Conservation (phyloP, 2,113 vertebrate genomes). For the Anguilla japonica region DNA sequence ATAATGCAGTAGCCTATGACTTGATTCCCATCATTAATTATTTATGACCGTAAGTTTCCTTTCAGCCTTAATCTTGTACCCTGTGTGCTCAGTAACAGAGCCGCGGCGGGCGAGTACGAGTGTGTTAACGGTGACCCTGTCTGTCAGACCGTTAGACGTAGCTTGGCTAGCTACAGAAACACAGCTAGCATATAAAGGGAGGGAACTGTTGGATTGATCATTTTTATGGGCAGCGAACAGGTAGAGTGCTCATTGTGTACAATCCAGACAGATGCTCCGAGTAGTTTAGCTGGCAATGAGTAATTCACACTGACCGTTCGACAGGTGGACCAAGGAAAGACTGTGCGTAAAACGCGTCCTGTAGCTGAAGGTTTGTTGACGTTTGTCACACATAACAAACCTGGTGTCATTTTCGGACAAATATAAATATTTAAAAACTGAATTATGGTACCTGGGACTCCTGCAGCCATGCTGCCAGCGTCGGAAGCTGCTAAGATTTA, state of each 20-base stretch:
- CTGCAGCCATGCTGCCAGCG: conserved; percentile 87
- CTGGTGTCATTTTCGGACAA: background rate
- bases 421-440: conserved; percentile 14
- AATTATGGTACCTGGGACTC: conserved; percentile 72
- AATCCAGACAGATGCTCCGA: conserved; percentile 1
- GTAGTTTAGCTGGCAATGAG: background rate
- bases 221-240: background rate
- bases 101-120: background rate
- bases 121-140: background rate
- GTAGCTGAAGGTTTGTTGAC: background rate
- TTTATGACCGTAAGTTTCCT: conserved; percentile 1
- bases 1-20: background rate
- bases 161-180: background rate
- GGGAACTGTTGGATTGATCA: too few relatives aligned
- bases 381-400: background rate
- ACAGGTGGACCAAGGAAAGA: background rate
- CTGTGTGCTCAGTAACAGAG: conserved; percentile 4
- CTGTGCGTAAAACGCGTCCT: background rate
- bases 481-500: conserved; percentile 97
- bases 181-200: background rate
- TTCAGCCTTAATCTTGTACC: background rate
- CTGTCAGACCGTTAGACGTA: background rate
- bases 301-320: background rate
- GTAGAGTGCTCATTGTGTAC: background rate
- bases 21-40: conserved; percentile 5